Percentiles rank a stretch among this genome's conserved stretches.
These are phyloP conservation scores for Leucophenga maculata DNA, from an alignment of 2,888 invertebrate genomes.

Conservation along the genomic window DNA sequence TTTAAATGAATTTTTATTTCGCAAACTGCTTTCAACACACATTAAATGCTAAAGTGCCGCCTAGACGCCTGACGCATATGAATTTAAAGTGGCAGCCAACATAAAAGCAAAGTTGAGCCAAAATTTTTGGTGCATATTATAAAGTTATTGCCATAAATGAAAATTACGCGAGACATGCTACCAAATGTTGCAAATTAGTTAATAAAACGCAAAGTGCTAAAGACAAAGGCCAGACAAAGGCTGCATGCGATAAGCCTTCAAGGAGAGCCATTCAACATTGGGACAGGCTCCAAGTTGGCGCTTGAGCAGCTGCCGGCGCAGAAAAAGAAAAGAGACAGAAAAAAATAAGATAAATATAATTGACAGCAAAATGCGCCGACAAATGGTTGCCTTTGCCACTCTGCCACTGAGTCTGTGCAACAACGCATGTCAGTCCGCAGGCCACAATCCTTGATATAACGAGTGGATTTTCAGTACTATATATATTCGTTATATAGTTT, in stretches of 20 bases:
- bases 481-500: neutral
- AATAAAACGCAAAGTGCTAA: slow-evolving; percentile 1
- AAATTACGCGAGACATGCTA: neutral
- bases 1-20: neutral
- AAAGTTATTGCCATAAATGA: slow-evolving; percentile 2
- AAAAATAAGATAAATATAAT: slow-evolving; percentile 15
- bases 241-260: too few relatives aligned
- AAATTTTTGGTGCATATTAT: too few relatives aligned
- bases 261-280: neutral
- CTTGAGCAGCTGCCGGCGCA: neutral
- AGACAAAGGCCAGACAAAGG: neutral
- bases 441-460: neutral
- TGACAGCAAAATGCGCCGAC: slow-evolving; percentile 16
- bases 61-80: neutral
- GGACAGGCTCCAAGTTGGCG: neutral
- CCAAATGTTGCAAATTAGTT: slow-evolving; percentile 13
- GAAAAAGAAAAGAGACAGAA: neutral
- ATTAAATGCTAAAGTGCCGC: slow-evolving; percentile 6
- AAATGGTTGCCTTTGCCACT: slow-evolving; percentile 8
- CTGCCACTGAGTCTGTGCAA: neutral
- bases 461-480: neutral
- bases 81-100: slow-evolving; percentile 14
- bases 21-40: neutral
- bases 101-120: neutral
- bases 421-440: neutral